These are phyloP conservation scores for Arion vulgaris DNA, from an alignment of 1,140 invertebrate genomes.

Conservation along the genomic window DNA sequence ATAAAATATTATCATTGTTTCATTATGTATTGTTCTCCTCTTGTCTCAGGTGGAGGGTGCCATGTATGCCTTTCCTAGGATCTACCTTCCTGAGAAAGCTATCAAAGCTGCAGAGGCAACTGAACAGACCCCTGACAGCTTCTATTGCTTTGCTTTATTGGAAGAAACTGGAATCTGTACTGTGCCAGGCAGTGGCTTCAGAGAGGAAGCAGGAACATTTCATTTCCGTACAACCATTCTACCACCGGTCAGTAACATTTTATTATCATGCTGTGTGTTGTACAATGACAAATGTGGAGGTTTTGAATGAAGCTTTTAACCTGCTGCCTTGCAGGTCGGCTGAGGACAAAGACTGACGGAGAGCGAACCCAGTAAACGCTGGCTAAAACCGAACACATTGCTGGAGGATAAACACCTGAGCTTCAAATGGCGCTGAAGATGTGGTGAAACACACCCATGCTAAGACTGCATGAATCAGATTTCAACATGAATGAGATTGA, in stretches of 20 bases:
- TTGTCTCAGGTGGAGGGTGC: constrained; percentile 78
- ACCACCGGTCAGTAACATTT: constrained; percentile 75
- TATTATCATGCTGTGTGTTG: background rate
- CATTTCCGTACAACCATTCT: constrained; percentile 83
- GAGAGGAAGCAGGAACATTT: constrained; percentile 84
- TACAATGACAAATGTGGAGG: background rate
- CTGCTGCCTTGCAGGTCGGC: too few relatives aligned
- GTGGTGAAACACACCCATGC: too few relatives aligned
- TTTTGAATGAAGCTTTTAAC: too few relatives aligned
- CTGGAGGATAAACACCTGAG: too few relatives aligned
- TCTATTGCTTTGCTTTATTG: constrained; percentile 94
- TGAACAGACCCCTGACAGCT: constrained; percentile 84
- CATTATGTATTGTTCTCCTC: too few relatives aligned
- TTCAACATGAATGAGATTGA: too few relatives aligned
- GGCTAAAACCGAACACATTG: too few relatives aligned
- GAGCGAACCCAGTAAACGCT: too few relatives aligned
- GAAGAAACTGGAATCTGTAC: constrained; percentile 91
- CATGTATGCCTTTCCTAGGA: constrained; percentile 94
- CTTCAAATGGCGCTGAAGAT: too few relatives aligned
- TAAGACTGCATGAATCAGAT: too few relatives aligned
- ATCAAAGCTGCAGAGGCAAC: constrained; percentile 72
- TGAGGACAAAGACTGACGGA: too few relatives aligned
- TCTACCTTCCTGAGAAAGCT: constrained; percentile 73
- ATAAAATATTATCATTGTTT: background rate
- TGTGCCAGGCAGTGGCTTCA: constrained; percentile 95